Base-by-base conservation (phyloP, 2,888 invertebrate genomes). In the Zeuzera pyrina region DNA sequence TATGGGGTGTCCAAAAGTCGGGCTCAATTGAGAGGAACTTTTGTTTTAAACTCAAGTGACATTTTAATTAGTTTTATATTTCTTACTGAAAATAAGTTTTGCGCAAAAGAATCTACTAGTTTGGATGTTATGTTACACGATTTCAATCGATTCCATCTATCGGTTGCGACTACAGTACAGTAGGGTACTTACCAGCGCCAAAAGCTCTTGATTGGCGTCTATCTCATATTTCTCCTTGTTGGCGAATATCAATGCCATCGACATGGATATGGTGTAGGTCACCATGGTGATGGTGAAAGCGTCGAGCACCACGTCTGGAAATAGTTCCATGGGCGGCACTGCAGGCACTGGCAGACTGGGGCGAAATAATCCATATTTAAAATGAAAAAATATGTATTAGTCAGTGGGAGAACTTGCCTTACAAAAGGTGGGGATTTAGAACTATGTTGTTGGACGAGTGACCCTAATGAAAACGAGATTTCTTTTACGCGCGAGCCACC, bases 211-310 rank as follows among this genome's bases (percentile, higher is more conserved):
- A 55, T 93, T 93, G 0, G 91, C 86, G 46, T 91, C 88, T 1
- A 93, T 85, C 52, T 89, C 87, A 51, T 93, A 93, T 46, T 89
- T 88, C 31, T 88, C 78, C 61, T 90, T 92, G 40, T 88, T 83
- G 0, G 93, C 91, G 63, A 93, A 92, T 37, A 92, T 91, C 25
- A 93, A 78, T 0, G 91, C 91, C 92, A 93, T 91, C 0, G 93
- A 93, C 83, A 93, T 89, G 3, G 91, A 87, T 15, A 93, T 88
- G 30, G 91, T 89, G 65, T 91, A 93, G 0, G 91, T 89, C 2
- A 93, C 91, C 84, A 92, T 88, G 6, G 90, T 88, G 43, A 92
- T 90, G 13, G 89, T 85, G 45, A 91, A 78, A 19, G 88, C 84
- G 53, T 91, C 91, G 12, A 90, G 29, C 0, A 88, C 77, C 24